Base-by-base conservation (phyloP, 2,888 invertebrate genomes). In the Cosmopolites sordidus region DNA sequence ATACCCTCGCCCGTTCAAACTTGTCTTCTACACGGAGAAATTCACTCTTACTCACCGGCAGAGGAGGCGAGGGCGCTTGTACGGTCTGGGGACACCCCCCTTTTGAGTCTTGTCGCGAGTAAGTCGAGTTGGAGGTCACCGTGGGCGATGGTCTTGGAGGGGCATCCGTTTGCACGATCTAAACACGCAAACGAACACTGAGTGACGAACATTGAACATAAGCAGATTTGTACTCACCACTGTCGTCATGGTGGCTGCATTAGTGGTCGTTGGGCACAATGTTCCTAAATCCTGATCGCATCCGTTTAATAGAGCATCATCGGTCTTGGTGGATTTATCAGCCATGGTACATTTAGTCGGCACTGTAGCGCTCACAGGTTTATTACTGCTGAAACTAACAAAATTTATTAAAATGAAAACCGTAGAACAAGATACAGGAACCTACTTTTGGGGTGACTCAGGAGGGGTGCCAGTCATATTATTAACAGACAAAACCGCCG, bases 251-350 rank as follows among this genome's bases (percentile, higher is more conserved):
- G 79, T 79, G 48, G 80, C 78, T 58, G 79, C 79, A 65, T 75
- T 79, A 42, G 75, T 76, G 48, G 77, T 76, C 30, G 76, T 75
- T 38, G 75, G 71, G 51, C 69, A 69, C 9, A 57, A 48, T 29
- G 58, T 43, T 12, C 65, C 62, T 38, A 66, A 58, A 46, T 70
- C 71, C 16, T 64, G 51, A 16, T 69, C 70, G 22, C 70, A 69
- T 48, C 72, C 73, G 51, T 67, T 64, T 43, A 73, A 61, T 38
- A 74, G 64, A 46, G 65, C 73, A 56, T 75, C 75, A 60, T 75
- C 86, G 76, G 84, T 86, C 80, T 84, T 83, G 68, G 83, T 82
- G 70, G 84, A 83, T 77, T 86, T 85, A 74, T 84, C 82, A 69
- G 82, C 81, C 76, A 78, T 82, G 68, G 76, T 74, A 63, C 75